These are phyloP conservation scores for Babylonia areolata DNA, from an alignment of 1,140 invertebrate genomes.

Conservation along the genomic window DNA sequence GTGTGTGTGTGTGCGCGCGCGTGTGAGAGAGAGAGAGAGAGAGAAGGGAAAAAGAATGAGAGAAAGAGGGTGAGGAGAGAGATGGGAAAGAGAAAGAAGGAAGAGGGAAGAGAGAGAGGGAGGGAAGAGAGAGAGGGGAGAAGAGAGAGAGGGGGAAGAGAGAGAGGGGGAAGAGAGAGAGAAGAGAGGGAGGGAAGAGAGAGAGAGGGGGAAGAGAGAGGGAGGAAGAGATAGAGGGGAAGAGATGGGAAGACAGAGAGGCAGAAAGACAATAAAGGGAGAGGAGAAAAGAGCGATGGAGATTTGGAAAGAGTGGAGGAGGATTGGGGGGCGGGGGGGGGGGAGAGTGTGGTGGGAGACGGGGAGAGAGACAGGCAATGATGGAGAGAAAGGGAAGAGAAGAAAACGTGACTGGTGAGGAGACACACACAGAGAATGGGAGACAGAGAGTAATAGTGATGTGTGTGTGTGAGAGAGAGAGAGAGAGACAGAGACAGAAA, in stretches of 20 bases:
- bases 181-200: no score
- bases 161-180: not conserved
- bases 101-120: not conserved
- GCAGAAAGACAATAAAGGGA: not conserved
- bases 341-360: not conserved
- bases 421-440: no score
- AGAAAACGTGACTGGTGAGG: no score
- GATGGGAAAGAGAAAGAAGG: not conserved
- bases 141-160: not conserved
- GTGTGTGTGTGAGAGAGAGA: not conserved
- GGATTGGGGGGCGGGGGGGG: not conserved
- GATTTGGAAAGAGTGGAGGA: not conserved
- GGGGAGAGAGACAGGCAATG: not conserved
- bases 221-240: not conserved
- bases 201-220: not conserved
- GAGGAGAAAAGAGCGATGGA: not conserved
- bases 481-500: not conserved
- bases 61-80: not conserved
- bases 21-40: no score
- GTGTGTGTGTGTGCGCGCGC: no score
- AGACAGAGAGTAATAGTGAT: no score
- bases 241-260: not conserved
- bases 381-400: not conserved
- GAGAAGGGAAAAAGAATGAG: not conserved
- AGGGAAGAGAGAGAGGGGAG: not conserved